phyloP scores from a whole-genome alignment of 2,113 vertebrate genomes.

The Forbesichthys agassizii region DNA sequence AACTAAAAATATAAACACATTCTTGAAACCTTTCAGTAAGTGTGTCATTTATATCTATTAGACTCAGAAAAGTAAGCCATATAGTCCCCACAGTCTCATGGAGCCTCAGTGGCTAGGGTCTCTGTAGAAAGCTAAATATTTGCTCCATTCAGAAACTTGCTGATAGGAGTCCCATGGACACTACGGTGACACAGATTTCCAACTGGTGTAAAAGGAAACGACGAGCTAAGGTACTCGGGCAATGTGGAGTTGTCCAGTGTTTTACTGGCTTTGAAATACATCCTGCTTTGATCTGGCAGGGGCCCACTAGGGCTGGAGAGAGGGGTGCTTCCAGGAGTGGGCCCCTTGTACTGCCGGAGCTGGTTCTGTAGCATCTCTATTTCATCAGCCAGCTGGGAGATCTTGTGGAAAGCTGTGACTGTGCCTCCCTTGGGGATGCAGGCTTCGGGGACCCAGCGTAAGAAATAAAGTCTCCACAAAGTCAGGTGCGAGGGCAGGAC shows the following conservation, averaged over 20 bases:
- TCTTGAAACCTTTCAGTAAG: constrained; percentile 1
- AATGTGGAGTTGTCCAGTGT: constrained; percentile 55
- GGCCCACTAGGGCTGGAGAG: constrained; percentile 55
- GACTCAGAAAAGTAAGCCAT: constrained; percentile 16
- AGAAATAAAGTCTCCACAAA: constrained; percentile 95
- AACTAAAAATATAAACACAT: constrained; percentile 25
- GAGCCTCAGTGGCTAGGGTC: constrained; percentile 87
- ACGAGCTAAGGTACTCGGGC: constrained; percentile 89
- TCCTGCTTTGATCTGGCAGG: constrained; percentile 76
- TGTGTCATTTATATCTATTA: constrained; percentile 17
- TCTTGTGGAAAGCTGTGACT: constrained; percentile 84
- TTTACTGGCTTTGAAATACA: constrained; percentile 85
- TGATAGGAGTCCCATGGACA: constrained; percentile 89
- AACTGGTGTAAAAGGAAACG: constrained; percentile 91
- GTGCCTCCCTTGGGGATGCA: constrained; percentile 86
- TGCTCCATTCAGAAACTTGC: constrained; percentile 94
- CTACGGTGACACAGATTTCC: constrained; percentile 91
- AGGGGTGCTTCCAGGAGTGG: constrained; percentile 53
- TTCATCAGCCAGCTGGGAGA: constrained; percentile 88
- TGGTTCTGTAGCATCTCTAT: constrained; percentile 84
- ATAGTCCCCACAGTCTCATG: constrained; percentile 50
- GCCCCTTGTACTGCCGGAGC: constrained; percentile 80
- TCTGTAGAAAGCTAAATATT: constrained; percentile 97
- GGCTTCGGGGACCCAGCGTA: constrained; percentile 94
- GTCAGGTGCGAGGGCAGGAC: constrained; percentile 82